Evolutionary conservation across 2,797 vertebrate species (phyloP).

Genomic region (Paedocypris micromegethes): DNA sequence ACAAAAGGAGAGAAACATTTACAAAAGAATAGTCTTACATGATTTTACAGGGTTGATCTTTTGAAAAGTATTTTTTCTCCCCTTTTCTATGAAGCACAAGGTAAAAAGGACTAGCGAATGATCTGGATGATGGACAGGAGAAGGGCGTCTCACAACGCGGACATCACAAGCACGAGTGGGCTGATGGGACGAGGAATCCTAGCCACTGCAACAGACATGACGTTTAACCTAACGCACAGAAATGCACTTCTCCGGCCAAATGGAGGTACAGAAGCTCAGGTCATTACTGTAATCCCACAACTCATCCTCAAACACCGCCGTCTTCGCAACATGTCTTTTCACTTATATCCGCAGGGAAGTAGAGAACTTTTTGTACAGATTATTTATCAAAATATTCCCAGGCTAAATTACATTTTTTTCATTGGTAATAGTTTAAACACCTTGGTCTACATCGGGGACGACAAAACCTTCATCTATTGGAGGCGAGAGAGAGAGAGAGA

Average conservation of each 20-base stretch:
- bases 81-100: conserved; percentile 54
- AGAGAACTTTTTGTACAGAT: not conserved
- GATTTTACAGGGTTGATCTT: conserved; percentile 64
- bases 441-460: conserved; percentile 16
- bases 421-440: conserved; percentile 5
- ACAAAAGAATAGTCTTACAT: conserved; percentile 71
- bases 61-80: conserved; percentile 59
- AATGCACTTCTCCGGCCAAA: conserved; percentile 37
- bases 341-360: not conserved
- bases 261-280: conserved; percentile 5
- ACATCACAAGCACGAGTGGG: conserved; percentile 66
- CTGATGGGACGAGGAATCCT: conserved; percentile 42
- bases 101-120: conserved; percentile 52
- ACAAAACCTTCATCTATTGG: conserved; percentile 5
- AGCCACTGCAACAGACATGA: conserved; percentile 49
- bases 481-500: not conserved
- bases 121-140: not conserved
- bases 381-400: not conserved
- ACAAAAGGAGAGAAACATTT: conserved; percentile 63
- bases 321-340: conserved; percentile 8
- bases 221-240: conserved; percentile 44
- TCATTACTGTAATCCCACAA: not conserved
- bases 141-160: conserved; percentile 61
- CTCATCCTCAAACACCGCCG: not conserved
- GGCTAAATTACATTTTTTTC: conserved; percentile 12